Evolutionary conservation across 2,888 invertebrate species (phyloP).

Genomic region (Oscheius onirici): DNA sequence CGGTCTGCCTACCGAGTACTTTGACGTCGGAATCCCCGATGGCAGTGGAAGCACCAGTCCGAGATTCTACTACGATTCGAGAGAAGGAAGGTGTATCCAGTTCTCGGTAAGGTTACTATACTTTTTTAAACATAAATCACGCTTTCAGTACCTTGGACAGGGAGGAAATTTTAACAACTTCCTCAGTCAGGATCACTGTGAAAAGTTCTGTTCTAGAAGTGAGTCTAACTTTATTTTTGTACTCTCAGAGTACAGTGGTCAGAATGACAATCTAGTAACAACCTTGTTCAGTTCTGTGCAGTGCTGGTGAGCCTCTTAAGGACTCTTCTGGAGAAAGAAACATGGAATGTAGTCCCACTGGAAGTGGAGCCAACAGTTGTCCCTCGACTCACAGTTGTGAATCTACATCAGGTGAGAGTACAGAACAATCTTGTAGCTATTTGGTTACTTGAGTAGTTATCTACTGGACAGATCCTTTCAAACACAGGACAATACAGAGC

Average conservation of each 20-base stretch:
- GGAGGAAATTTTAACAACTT: constrained; percentile 72
- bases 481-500: no score
- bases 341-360: constrained; percentile 70
- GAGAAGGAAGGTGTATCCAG: constrained; percentile 70
- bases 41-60: constrained; percentile 68
- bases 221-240: constrained; percentile 33
- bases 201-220: constrained; percentile 71
- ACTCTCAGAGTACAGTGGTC: no score
- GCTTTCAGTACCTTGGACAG: constrained; percentile 67
- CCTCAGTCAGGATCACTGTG: constrained; percentile 69
- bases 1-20: constrained; percentile 69
- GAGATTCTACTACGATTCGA: constrained; percentile 68
- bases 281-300: constrained; percentile 64
- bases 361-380: constrained; percentile 66
- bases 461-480: no score
- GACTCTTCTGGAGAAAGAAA: constrained; percentile 70
- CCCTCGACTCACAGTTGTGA: constrained; percentile 70
- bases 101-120: constrained; percentile 56
- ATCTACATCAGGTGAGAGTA: constrained; percentile 60
- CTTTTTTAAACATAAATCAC: neutral
- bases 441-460: no score
- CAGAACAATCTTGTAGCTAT: neutral
- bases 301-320: constrained; percentile 71
- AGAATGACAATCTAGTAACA: neutral
- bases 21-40: constrained; percentile 70